Evolutionary conservation across 2,888 invertebrate genomes (phyloP).

Genomic region (Dione juno): DNA sequence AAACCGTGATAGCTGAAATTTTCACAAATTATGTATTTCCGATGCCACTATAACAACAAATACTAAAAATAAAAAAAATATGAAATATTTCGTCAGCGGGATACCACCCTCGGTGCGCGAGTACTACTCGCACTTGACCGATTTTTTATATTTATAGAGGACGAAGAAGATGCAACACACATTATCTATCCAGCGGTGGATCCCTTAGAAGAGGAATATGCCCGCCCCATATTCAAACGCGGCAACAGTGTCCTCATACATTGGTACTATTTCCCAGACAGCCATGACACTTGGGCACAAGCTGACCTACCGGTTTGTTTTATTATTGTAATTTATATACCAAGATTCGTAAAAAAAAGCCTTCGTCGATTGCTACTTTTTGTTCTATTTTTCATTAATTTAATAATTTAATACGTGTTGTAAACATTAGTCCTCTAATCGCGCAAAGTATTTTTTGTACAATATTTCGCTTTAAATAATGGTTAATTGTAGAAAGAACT

Average conservation of each 20-base stretch:
- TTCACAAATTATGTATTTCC: too few relatives aligned
- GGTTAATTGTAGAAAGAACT: too few relatives aligned
- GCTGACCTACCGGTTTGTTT: slow-evolving; percentile 74
- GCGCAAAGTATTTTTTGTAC: too few relatives aligned
- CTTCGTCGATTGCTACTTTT: background rate
- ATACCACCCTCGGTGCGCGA: too few relatives aligned
- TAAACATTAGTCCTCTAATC: too few relatives aligned
- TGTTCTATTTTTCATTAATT: background rate
- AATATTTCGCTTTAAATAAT: too few relatives aligned
- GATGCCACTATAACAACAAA: too few relatives aligned
- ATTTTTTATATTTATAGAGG: slow-evolving; percentile 82
- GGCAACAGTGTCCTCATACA: slow-evolving; percentile 93
- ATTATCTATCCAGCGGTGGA: slow-evolving; percentile 93
- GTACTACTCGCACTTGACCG: too few relatives aligned
- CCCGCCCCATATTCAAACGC: slow-evolving; percentile 92
- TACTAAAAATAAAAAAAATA: too few relatives aligned
- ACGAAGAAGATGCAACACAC: slow-evolving; percentile 95
- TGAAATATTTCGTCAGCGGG: too few relatives aligned
- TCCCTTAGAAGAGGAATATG: slow-evolving; percentile 94
- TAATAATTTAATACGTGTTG: too few relatives aligned
- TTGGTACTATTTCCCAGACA: slow-evolving; percentile 98
- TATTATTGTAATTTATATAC: background rate
- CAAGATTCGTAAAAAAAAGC: background rate
- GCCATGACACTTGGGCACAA: slow-evolving; percentile 93
- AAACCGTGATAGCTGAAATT: too few relatives aligned